phyloP scores from a whole-genome alignment of 2,113 vertebrate species.

The Sitta europaea region DNA sequence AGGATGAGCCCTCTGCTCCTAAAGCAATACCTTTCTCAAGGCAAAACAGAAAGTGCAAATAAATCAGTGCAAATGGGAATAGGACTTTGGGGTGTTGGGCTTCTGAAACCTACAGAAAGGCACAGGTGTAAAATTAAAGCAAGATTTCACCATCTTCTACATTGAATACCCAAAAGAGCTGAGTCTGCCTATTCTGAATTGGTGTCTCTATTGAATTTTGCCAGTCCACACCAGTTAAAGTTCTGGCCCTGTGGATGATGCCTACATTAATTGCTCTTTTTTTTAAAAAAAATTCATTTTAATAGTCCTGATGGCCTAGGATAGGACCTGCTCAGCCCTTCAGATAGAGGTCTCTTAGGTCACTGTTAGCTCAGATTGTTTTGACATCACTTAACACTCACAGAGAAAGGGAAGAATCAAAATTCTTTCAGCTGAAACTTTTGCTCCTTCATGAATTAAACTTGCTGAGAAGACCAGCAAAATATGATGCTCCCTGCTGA shows the following conservation, averaged over 20 bases:
- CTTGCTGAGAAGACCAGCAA: neutral
- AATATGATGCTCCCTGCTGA: neutral
- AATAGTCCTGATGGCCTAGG: neutral
- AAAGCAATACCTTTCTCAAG: neutral
- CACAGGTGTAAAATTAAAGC: neutral
- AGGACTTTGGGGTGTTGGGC: rapidly evolving
- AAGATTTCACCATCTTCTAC: neutral
- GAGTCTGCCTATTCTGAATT: neutral
- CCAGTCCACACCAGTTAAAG: neutral
- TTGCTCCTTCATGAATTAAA: neutral
- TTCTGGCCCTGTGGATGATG: neutral
- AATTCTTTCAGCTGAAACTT: neutral
- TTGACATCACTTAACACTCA: neutral
- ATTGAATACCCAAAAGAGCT: neutral
- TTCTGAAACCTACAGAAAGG: neutral
- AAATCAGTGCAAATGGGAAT: neutral
- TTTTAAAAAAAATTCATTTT: neutral
- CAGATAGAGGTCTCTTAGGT: neutral
- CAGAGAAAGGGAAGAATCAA: neutral
- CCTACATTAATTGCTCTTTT: neutral
- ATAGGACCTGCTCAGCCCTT: neutral
- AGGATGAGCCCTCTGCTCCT: neutral
- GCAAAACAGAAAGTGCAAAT: neutral
- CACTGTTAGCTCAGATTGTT: neutral
- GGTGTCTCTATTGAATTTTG: neutral